Conservation (phyloP, 2,888 invertebrate genomes). For the Callyntrura guangdongensis region DNA sequence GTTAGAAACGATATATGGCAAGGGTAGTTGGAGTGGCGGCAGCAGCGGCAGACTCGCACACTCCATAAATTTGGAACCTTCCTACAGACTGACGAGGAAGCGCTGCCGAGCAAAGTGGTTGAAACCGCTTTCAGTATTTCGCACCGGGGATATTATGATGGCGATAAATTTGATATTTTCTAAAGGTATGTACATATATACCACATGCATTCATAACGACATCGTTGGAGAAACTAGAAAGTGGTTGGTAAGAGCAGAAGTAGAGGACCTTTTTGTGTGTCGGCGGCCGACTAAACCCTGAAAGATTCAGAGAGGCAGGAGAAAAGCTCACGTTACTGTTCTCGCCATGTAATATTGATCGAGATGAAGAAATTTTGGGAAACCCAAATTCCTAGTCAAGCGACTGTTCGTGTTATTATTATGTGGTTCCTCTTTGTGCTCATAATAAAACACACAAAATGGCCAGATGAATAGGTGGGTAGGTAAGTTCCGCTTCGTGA, state of each 20-base stretch:
- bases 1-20: not conserved
- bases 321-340: not conserved
- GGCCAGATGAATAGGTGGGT: not conserved
- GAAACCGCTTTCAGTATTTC: not conserved
- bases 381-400: conserved; percentile 40
- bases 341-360: conserved; percentile 47
- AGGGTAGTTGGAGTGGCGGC: too few relatives aligned
- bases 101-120: not conserved
- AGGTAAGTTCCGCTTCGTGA: too few relatives aligned
- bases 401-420: not conserved
- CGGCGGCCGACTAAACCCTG: conserved; percentile 2
- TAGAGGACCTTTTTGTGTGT: conserved; percentile 30
- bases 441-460: conserved; percentile 41
- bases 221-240: too few relatives aligned
- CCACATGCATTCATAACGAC: too few relatives aligned
- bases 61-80: too few relatives aligned
- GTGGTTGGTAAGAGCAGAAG: too few relatives aligned
- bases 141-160: not conserved
- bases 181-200: too few relatives aligned
- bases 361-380: conserved; percentile 37
- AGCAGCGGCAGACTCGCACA: too few relatives aligned
- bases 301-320: not conserved
- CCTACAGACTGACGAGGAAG: too few relatives aligned
- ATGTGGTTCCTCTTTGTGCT: conserved; percentile 40
- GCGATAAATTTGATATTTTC: not conserved